A percentile compares a stretch with the other conserved stretches of the same genome.
These are phyloP conservation scores for Crematogaster levior DNA, from an alignment of 2,888 invertebrate genomes.

Conservation along the genomic window DNA sequence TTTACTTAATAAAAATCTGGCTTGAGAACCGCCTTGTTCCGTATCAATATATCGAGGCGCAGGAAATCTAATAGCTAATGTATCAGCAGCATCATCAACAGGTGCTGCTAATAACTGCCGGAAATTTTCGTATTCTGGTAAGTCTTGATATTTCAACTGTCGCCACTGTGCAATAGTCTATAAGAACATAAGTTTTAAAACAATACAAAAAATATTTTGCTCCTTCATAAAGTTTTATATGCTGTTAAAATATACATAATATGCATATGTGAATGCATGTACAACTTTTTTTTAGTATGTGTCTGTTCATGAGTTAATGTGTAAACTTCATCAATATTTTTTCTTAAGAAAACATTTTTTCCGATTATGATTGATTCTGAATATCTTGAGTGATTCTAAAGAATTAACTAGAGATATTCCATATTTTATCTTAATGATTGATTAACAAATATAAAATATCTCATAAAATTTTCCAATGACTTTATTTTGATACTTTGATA, in stretches of 20 bases:
- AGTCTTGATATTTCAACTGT: conserved; percentile 97
- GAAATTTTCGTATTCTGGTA: conserved; percentile 99
- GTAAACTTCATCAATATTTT: too few relatives aligned
- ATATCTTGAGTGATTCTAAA: too few relatives aligned
- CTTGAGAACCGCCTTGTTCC: conserved; percentile 99
- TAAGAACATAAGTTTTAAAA: conserved; percentile 15
- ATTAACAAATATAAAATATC: too few relatives aligned
- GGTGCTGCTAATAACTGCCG: conserved; percentile 98
- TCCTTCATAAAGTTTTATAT: neutral
- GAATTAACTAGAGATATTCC: too few relatives aligned
- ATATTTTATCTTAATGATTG: too few relatives aligned
- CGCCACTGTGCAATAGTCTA: conserved; percentile 99
- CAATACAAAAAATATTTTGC: neutral
- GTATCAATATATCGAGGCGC: conserved; percentile 99
- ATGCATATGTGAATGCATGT: too few relatives aligned
- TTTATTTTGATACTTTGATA: too few relatives aligned
- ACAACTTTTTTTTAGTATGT: too few relatives aligned
- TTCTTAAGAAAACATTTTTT: too few relatives aligned
- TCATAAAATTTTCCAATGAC: too few relatives aligned
- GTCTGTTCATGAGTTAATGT: too few relatives aligned
- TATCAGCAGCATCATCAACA: conserved; percentile 98
- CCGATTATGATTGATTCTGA: too few relatives aligned
- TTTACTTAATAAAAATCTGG: conserved; percentile 98
- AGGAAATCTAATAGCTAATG: conserved; percentile 97
- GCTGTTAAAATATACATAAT: neutral